A percentile compares a stretch with the other conserved stretches of the same genome.
Conservation (phyloP, 2,797 vertebrate species). For the Melanotaenia nigrans region DNA sequence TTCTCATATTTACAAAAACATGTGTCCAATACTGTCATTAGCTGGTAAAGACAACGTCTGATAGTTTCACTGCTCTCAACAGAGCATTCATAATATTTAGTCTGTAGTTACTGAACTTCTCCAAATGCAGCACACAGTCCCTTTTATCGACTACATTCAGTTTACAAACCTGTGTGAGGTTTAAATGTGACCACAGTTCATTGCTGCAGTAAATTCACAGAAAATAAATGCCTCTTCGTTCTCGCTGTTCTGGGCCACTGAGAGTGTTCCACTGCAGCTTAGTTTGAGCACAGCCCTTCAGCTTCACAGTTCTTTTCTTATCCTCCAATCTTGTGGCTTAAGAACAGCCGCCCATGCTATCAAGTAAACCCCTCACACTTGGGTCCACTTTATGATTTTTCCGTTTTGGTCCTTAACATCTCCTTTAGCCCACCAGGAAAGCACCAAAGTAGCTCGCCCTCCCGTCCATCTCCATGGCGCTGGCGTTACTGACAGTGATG, state of each 20-base stretch:
- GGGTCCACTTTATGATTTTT: constrained; percentile 19
- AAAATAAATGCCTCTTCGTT: not conserved
- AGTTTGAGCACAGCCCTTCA: not conserved
- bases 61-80: constrained; percentile 5
- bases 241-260: not conserved
- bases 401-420: not conserved
- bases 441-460: constrained; percentile 95
- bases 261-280: constrained; percentile 1
- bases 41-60: not conserved
- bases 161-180: constrained; percentile 6
- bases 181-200: not conserved
- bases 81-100: constrained; percentile 23
- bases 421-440: constrained; percentile 88
- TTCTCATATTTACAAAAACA: constrained; percentile 12
- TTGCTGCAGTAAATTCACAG: not conserved
- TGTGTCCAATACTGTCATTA: constrained; percentile 19
- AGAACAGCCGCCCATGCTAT: constrained; percentile 16
- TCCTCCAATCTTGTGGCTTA: constrained; percentile 16
- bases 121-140: not conserved
- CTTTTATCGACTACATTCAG: not conserved
- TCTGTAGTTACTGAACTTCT: constrained; percentile 10
- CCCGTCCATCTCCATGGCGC: constrained; percentile 90
- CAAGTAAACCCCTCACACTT: constrained; percentile 21
- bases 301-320: not conserved
- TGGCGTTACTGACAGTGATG: constrained; percentile 90